Percentiles rank a stretch among this genome's conserved stretches.
Evolutionary conservation across 2,888 invertebrate species (phyloP).

Genomic region (Plebejus argus): DNA sequence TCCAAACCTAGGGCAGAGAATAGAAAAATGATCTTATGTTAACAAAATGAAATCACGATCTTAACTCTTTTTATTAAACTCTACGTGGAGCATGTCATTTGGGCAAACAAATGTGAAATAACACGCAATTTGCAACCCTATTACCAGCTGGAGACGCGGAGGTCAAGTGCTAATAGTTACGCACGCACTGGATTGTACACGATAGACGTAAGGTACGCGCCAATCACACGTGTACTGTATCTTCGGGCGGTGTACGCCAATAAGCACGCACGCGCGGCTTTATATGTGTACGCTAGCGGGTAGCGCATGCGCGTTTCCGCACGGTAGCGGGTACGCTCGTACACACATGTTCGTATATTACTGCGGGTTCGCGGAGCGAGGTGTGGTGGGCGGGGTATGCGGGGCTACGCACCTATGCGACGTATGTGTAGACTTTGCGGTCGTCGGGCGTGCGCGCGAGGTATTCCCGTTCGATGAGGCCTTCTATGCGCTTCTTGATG

Average conservation of each 20-base stretch:
- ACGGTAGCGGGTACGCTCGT: no score
- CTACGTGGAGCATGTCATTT: background rate
- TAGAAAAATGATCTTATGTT: background rate
- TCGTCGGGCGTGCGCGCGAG: slow-evolving; percentile 98
- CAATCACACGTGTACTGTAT: background rate
- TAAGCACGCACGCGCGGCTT: background rate
- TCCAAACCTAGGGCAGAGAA: background rate
- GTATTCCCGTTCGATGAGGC: slow-evolving; percentile 99
- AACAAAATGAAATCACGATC: background rate
- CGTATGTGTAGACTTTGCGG: slow-evolving; percentile 97
- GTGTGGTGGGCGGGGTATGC: slow-evolving; percentile 1
- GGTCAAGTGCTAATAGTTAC: background rate
- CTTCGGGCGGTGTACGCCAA: background rate
- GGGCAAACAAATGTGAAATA: slow-evolving; percentile 1
- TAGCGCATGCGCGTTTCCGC: background rate
- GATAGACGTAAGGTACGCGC: background rate
- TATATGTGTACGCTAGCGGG: background rate
- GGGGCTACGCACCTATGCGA: slow-evolving; percentile 85
- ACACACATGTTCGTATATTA: no score
- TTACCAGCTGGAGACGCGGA: background rate
- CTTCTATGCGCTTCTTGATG: slow-evolving; percentile 99
- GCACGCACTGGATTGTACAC: background rate
- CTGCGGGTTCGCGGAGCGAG: background rate
- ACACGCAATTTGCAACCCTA: background rate
- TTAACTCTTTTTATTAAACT: background rate